These are phyloP conservation scores for Podilymbus podiceps DNA, from an alignment of 2,113 vertebrate genomes.

Conservation along the genomic window DNA sequence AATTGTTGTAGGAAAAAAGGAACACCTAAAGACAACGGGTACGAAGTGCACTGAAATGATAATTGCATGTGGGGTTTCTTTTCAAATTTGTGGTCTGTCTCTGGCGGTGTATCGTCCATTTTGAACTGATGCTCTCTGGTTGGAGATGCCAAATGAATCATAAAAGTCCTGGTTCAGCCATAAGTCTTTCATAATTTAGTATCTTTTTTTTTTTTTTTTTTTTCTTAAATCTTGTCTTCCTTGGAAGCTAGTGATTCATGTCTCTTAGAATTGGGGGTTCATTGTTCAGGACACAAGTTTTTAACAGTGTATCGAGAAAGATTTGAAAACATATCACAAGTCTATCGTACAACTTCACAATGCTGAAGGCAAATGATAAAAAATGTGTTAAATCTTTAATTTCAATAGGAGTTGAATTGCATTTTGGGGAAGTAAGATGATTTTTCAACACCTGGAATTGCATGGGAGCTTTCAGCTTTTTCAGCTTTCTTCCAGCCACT, in stretches of 20 bases:
- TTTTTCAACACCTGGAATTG: background rate
- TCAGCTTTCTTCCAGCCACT: background rate
- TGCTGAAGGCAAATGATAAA: background rate
- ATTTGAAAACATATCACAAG: background rate
- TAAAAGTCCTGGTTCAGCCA: background rate
- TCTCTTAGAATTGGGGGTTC: background rate
- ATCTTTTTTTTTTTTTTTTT: background rate
- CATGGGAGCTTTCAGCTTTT: background rate
- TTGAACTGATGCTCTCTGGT: background rate
- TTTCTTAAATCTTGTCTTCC: background rate
- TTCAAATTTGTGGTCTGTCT: background rate
- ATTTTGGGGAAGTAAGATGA: background rate
- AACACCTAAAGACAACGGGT: background rate
- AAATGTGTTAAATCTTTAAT: background rate
- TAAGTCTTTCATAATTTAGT: background rate
- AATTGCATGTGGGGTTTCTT: fast-evolving
- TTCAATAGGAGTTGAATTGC: background rate
- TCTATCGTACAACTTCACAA: background rate
- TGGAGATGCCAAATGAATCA: fast-evolving
- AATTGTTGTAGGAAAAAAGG: background rate
- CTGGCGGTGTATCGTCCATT: background rate
- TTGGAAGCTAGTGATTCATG: background rate
- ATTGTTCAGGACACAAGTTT: background rate
- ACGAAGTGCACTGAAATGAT: background rate
- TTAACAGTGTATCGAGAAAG: background rate